phyloP scores from a whole-genome alignment of 2,888 invertebrate genomes.

The Anodontia alba region DNA sequence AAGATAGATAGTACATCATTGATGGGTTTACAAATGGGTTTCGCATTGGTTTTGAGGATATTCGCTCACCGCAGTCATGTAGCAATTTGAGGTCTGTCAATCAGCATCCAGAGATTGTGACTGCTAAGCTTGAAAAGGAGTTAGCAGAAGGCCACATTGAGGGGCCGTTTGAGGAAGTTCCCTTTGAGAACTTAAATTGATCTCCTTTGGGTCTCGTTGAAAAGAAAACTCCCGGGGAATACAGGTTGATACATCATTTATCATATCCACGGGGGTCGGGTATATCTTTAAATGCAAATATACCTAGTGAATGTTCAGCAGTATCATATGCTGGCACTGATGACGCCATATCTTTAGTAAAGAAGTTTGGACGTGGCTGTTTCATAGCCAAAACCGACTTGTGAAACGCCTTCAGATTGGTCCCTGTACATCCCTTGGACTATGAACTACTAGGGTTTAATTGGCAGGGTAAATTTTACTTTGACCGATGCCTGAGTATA shows the following conservation, averaged over 20 bases:
- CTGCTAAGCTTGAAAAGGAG: background rate
- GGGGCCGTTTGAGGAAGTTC: background rate
- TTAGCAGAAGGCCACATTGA: background rate
- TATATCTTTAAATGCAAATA: background rate
- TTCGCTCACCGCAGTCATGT: background rate
- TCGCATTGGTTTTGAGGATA: background rate
- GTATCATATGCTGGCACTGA: background rate
- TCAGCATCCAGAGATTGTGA: background rate
- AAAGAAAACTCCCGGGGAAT: background rate
- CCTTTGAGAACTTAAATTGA: background rate
- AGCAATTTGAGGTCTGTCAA: background rate
- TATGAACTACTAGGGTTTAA: background rate
- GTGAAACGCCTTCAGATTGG: background rate
- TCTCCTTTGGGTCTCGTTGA: background rate
- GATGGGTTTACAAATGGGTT: too few relatives aligned
- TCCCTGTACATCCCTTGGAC: background rate
- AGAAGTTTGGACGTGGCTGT: background rate
- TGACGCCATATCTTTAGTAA: background rate
- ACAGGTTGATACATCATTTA: background rate
- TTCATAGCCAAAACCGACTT: background rate
- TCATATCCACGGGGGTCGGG: background rate
- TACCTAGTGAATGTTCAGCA: background rate
- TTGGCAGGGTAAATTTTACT: conserved; percentile 14
- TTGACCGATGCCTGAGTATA: conserved; percentile 21
- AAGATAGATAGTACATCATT: too few relatives aligned